phyloP scores from a whole-genome alignment of 35 echinoderm and acorn worm species.

The Eucidaris tribuloides region DNA sequence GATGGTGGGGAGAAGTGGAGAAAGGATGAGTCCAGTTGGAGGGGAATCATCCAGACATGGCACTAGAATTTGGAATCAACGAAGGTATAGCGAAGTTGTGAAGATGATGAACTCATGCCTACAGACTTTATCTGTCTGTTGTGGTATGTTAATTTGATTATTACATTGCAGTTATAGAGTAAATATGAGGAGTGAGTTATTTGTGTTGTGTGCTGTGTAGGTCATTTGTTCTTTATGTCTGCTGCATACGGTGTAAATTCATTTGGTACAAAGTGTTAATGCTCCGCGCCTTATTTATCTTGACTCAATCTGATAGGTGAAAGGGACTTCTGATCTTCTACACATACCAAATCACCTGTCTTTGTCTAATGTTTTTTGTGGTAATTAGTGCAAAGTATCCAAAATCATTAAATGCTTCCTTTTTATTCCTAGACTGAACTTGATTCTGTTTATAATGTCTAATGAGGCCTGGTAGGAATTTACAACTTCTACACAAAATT shows the following conservation, averaged over 20 bases:
- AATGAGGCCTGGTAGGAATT: too few relatives aligned
- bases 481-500: too few relatives aligned
- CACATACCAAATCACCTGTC: too few relatives aligned
- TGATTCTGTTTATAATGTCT: too few relatives aligned
- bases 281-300: background rate
- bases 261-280: background rate
- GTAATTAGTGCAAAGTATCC: too few relatives aligned
- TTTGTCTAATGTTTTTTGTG: too few relatives aligned
- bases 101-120: conserved; percentile 68
- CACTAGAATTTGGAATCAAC: conserved; percentile 47
- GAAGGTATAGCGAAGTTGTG: conserved; percentile 40
- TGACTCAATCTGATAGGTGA: background rate
- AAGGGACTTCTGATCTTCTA: background rate
- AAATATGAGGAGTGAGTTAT: background rate
- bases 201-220: background rate
- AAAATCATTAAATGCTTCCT: too few relatives aligned
- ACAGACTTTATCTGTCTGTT: conserved; percentile 69
- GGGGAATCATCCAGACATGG: background rate
- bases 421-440: too few relatives aligned
- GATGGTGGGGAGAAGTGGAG: too few relatives aligned
- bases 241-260: background rate
- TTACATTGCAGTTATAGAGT: background rate
- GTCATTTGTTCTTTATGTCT: background rate
- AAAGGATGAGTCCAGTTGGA: background rate
- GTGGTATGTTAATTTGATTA: conserved; percentile 57